Evolutionary conservation across 2,797 vertebrate genomes (phyloP).

Genomic region (Micrastur ruficollis): DNA sequence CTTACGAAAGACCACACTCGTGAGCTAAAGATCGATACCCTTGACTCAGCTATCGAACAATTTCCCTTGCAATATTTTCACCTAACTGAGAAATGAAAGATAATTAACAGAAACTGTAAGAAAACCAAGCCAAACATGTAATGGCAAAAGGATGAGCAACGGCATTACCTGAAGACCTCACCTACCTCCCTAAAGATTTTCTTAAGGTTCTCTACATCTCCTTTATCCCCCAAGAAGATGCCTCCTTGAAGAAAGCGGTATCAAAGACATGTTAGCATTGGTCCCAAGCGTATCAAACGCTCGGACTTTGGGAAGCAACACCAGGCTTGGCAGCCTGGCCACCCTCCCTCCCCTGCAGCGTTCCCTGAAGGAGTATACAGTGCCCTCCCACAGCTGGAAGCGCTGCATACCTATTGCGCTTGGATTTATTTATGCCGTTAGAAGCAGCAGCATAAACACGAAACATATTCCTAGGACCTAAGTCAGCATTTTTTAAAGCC

Average conservation of each 20-base stretch:
- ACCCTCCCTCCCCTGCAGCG: background rate
- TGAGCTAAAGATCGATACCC: background rate
- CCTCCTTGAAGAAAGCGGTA: background rate
- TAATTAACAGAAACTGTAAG: background rate
- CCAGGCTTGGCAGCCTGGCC: background rate
- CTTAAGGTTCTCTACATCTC: background rate
- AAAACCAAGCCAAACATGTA: background rate
- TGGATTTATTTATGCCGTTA: background rate
- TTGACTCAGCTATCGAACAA: background rate
- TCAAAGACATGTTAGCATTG: background rate
- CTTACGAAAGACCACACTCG: background rate
- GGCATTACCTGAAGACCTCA: background rate
- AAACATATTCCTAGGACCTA: background rate
- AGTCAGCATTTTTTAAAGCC: constrained; percentile 46
- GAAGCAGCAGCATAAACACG: background rate
- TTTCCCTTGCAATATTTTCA: background rate
- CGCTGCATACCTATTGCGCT: fast-evolving
- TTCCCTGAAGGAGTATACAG: background rate
- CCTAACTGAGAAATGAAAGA: background rate
- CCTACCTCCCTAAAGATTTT: background rate
- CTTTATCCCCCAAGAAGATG: background rate
- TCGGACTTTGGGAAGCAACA: background rate
- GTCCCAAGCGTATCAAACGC: background rate
- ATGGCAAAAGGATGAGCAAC: background rate
- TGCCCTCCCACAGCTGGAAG: background rate